Evolutionary conservation across 2,113 vertebrate species (phyloP).

Genomic region (Neogale vison): DNA sequence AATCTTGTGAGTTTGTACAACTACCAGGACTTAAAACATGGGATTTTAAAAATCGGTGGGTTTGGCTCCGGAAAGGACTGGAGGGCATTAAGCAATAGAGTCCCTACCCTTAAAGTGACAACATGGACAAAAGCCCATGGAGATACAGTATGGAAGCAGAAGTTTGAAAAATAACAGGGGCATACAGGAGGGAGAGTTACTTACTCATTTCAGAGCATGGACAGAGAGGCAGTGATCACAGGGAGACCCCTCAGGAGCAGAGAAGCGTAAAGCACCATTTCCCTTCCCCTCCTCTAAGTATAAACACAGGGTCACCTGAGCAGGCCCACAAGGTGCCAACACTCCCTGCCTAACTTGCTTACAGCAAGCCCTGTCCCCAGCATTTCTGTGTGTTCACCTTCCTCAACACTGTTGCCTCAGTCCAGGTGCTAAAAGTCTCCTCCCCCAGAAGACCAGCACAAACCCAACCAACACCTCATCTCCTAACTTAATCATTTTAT

Average conservation of each 20-base stretch:
- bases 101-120: not conserved
- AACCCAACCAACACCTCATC: not conserved
- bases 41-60: not conserved
- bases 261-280: not conserved
- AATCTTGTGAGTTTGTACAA: not conserved
- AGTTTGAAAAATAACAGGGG: not conserved
- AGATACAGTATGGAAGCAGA: not conserved
- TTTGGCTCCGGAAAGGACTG: not conserved
- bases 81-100: not conserved
- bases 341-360: not conserved
- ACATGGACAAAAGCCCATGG: not conserved
- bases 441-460: not conserved
- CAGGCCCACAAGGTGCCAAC: not conserved
- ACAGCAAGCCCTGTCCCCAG: not conserved
- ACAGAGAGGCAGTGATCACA: not conserved
- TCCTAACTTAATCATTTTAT: not conserved
- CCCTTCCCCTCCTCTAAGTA: not conserved
- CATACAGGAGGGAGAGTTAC: not conserved
- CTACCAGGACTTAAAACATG: not conserved
- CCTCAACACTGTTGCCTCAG: not conserved
- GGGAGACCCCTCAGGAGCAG: not conserved
- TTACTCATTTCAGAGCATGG: not conserved
- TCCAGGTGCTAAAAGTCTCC: not conserved
- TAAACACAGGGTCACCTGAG: not conserved
- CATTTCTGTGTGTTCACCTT: not conserved